A percentile compares a stretch with the other conserved stretches of the same genome.
Conservation (phyloP, 2,888 invertebrate genomes). For the Stenurella melanura region DNA sequence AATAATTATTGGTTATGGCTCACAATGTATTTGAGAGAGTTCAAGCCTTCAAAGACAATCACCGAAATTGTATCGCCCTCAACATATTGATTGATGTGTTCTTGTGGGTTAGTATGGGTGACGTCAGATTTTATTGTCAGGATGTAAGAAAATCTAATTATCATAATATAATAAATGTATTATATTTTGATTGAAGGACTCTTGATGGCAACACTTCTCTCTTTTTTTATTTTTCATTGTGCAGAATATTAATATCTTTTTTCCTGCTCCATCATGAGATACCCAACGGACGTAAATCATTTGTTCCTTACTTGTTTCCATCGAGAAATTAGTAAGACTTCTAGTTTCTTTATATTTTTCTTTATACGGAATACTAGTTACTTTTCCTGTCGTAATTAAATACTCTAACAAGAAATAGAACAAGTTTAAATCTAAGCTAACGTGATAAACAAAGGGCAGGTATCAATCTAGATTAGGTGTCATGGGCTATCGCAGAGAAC, state of each 20-base stretch:
- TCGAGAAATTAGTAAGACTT: no score
- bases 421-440: no score
- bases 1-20: constrained; percentile 1
- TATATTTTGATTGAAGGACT: background rate
- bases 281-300: background rate
- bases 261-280: background rate
- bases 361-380: no score
- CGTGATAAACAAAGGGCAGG: no score
- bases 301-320: background rate
- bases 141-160: background rate
- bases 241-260: background rate
- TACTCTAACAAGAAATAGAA: no score
- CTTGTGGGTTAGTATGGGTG: background rate
- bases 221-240: background rate
- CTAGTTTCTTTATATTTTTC: no score
- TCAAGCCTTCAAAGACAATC: background rate
- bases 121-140: background rate
- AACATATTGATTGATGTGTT: background rate
- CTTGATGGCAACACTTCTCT: background rate
- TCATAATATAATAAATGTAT: background rate
- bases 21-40: background rate
- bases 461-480: no score
- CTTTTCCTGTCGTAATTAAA: no score
- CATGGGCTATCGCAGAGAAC: no score
- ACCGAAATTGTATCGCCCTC: background rate